A percentile compares a stretch with the other conserved stretches of the same genome.
These are phyloP conservation scores for Cyclargus thomasi DNA, from an alignment of 1,140 invertebrate species.

Conservation along the genomic window DNA sequence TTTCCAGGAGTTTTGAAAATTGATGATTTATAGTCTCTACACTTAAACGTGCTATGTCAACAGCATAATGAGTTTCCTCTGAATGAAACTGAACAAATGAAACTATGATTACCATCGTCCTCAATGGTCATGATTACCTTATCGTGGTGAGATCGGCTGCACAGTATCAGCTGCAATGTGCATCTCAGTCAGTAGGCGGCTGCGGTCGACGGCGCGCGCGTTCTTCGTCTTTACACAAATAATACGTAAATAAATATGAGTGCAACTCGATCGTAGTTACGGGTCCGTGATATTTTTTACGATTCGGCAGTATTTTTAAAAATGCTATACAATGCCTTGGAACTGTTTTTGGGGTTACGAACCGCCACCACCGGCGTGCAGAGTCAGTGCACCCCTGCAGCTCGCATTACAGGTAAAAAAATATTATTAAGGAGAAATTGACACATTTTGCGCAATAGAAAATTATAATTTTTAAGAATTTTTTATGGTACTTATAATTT, in stretches of 20 bases:
- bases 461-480: no score
- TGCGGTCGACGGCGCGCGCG: constrained; percentile 38
- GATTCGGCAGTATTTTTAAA: constrained; percentile 22
- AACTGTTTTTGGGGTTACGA: constrained; percentile 68
- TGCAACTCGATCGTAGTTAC: background rate
- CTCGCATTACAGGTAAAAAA: constrained; percentile 50
- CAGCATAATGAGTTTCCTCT: background rate
- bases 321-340: constrained; percentile 62
- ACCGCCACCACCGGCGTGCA: constrained; percentile 53
- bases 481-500: no score
- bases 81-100: constrained; percentile 1
- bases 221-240: background rate
- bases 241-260: background rate
- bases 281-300: constrained; percentile 3
- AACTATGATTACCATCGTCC: constrained; percentile 9
- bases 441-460: no score
- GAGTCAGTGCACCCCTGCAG: constrained; percentile 58
- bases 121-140: constrained; percentile 23
- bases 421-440: no score
- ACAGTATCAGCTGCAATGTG: constrained; percentile 26
- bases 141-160: constrained; percentile 43
- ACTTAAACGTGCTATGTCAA: background rate
- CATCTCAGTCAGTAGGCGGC: constrained; percentile 42
- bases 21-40: no score
- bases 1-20: no score